A percentile compares a stretch with the other conserved stretches of the same genome.
Conservation (phyloP, 2,888 invertebrate genomes). For the Meliscaeva auricollis region DNA sequence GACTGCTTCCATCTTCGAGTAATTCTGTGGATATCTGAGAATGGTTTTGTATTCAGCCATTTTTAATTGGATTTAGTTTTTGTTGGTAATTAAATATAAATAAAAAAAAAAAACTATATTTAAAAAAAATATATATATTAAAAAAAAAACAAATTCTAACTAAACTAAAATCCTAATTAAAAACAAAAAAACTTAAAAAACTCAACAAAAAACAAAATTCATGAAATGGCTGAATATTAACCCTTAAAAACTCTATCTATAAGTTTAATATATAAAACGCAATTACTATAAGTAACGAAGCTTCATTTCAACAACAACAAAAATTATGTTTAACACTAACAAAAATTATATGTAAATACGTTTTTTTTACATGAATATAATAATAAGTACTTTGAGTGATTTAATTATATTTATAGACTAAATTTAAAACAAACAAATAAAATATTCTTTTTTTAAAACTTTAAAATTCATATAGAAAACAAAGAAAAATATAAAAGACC, state of each 20-base stretch:
- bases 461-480: constrained; percentile 27
- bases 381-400: constrained; percentile 46
- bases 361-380: constrained; percentile 30
- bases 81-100: constrained; percentile 45
- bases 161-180: background rate
- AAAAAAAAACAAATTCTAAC: background rate
- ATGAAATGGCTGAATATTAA: constrained; percentile 69
- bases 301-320: constrained; percentile 45
- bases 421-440: background rate
- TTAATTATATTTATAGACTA: constrained; percentile 10
- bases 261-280: constrained; percentile 38
- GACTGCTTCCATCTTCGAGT: constrained; percentile 73
- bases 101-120: constrained; percentile 18
- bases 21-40: constrained; percentile 76
- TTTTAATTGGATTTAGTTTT: constrained; percentile 69
- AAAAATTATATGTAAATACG: constrained; percentile 59
- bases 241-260: constrained; percentile 20
- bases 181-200: constrained; percentile 3
- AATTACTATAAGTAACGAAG: constrained; percentile 42
- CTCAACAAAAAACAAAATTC: constrained; percentile 62
- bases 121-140: background rate
- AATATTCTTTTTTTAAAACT: constrained; percentile 25
- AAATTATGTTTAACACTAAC: constrained; percentile 4
- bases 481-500: constrained; percentile 63
- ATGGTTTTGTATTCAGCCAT: constrained; percentile 76